Conservation (phyloP, 2,888 invertebrate genomes). For the Mythimna ferrago region DNA sequence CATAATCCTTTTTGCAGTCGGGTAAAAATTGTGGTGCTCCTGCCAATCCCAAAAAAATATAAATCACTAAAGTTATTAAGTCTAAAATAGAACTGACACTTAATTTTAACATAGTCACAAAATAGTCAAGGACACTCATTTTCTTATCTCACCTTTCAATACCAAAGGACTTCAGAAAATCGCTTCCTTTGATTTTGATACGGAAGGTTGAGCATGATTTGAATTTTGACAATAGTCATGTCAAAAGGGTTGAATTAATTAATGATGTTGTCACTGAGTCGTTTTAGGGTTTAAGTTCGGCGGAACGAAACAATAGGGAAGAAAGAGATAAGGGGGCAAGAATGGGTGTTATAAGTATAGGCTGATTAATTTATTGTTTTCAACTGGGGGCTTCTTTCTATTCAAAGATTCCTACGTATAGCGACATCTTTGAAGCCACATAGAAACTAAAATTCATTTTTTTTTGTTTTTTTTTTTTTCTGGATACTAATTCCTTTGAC, state of each 20-base stretch:
- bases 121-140: slow-evolving; percentile 25
- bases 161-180: slow-evolving; percentile 20
- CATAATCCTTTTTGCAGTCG: no score
- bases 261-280: slow-evolving; percentile 52
- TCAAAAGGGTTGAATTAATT: slow-evolving; percentile 66
- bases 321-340: slow-evolving; percentile 3
- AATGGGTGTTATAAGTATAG: slow-evolving; percentile 1
- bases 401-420: neutral
- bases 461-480: no score
- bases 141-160: slow-evolving; percentile 34
- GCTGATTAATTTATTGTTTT: neutral
- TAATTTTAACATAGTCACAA: slow-evolving; percentile 11
- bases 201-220: slow-evolving; percentile 49
- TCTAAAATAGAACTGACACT: slow-evolving; percentile 5
- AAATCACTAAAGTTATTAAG: no score
- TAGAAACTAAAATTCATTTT: no score
- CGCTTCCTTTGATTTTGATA: slow-evolving; percentile 41
- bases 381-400: neutral
- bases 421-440: no score
- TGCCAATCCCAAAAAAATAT: no score
- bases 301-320: slow-evolving; percentile 34
- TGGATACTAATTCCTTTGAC: no score
- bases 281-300: slow-evolving; percentile 24
- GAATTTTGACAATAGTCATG: slow-evolving; percentile 52
- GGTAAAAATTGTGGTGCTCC: no score